Evolutionary conservation across 2,797 vertebrate genomes (phyloP).

Genomic region (Babyrousa celebensis): DNA sequence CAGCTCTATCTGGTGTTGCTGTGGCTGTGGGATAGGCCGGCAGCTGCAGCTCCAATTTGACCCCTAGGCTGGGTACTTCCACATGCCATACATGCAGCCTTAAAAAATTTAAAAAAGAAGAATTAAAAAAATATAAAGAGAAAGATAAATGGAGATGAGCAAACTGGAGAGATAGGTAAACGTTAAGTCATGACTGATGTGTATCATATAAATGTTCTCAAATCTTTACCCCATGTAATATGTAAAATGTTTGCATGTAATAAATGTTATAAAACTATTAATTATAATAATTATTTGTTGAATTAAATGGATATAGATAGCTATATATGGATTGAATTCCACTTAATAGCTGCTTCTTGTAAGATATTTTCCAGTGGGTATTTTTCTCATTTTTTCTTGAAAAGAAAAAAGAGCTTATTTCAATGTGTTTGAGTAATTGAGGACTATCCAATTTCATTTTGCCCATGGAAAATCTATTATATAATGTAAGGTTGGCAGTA

Average conservation of each 20-base stretch:
- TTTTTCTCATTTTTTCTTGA: not conserved
- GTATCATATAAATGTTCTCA: not conserved
- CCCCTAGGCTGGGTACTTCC: too few relatives aligned
- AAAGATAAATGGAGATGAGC: not conserved
- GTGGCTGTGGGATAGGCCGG: too few relatives aligned
- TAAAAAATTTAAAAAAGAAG: too few relatives aligned
- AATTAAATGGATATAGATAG: not conserved
- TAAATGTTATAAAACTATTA: not conserved
- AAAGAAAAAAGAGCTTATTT: not conserved
- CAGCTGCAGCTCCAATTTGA: too few relatives aligned
- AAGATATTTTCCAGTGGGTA: not conserved
- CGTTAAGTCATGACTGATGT: not conserved
- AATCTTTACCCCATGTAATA: not conserved
- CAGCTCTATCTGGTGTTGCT: too few relatives aligned
- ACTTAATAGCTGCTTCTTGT: not conserved
- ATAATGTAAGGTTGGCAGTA: not conserved
- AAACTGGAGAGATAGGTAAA: not conserved
- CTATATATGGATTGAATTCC: not conserved
- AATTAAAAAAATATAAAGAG: not conserved
- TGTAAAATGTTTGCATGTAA: not conserved
- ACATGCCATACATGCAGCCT: too few relatives aligned
- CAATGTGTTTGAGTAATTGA: not conserved
- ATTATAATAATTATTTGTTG: slow-evolving; percentile 8
- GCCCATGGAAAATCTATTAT: not conserved
- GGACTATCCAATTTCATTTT: slow-evolving; percentile 56